Evolutionary conservation across 2,113 vertebrate genomes (phyloP).

Genomic region (Perca flavescens): DNA sequence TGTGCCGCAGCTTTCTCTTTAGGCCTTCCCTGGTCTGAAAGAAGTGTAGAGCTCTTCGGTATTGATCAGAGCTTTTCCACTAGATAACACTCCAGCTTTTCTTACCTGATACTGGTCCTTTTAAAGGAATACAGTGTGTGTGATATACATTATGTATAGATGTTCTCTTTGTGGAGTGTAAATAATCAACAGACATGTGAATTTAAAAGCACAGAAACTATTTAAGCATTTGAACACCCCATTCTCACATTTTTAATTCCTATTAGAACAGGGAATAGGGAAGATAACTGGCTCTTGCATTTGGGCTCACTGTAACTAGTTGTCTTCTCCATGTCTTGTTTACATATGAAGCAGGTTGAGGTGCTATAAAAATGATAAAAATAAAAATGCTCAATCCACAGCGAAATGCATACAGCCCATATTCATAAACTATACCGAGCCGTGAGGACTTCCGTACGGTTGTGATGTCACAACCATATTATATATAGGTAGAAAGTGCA

Average conservation of each 20-base stretch:
- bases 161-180: background rate
- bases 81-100: conserved; percentile 75
- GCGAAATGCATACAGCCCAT: no score
- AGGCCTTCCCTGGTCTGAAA: conserved; percentile 87
- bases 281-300: background rate
- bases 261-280: background rate
- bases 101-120: background rate
- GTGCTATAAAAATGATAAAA: no score
- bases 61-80: conserved; percentile 90
- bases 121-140: background rate
- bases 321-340: background rate
- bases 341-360: no score
- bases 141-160: background rate
- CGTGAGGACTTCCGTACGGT: no score
- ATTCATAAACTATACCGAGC: no score
- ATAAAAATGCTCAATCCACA: no score
- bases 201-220: background rate
- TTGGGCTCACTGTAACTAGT: background rate
- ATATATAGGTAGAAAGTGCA: no score
- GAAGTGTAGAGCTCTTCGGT: conserved; percentile 88
- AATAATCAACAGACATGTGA: conserved; percentile 1
- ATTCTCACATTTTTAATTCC: background rate
- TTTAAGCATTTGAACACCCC: background rate
- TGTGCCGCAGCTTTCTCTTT: conserved; percentile 87
- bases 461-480: no score